Conservation (phyloP, 37 sponge, comb jelly and placozoan species). For the Beroe forskalii region DNA sequence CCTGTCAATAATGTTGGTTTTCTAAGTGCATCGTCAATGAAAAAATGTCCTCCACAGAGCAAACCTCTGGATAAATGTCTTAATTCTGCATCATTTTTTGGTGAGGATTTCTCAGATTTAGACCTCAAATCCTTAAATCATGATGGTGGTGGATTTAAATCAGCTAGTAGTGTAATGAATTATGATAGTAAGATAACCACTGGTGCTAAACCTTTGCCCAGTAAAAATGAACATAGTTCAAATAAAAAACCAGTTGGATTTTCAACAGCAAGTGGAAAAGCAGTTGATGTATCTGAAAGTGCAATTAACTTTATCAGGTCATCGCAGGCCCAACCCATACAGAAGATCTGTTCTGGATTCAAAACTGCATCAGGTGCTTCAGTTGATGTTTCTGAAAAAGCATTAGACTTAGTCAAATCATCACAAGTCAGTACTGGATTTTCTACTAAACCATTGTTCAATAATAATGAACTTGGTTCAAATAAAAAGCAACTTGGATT, state of each 20-base stretch:
- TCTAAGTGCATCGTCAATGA: no score
- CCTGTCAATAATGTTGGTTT: no score
- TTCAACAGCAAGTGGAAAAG: slow-evolving; percentile 17
- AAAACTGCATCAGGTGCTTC: no score
- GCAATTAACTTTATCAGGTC: neutral
- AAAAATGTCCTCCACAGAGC: no score
- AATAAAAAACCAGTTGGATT: neutral
- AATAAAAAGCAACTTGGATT: no score
- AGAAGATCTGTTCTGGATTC: neutral
- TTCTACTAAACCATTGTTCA: no score
- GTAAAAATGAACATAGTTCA: no score
- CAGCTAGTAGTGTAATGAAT: neutral
- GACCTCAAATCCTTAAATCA: neutral
- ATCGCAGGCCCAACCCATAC: neutral
- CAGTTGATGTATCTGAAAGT: neutral
- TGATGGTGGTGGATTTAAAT: neutral
- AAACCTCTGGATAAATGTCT: no score
- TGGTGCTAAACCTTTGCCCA: no score
- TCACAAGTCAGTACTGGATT: neutral
- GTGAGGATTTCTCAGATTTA: slow-evolving; percentile 27
- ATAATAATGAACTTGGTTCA: no score
- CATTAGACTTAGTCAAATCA: neutral
- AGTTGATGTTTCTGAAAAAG: neutral
- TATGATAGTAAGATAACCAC: neutral
- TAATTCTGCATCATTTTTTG: neutral